Evolutionary conservation across 1,140 invertebrate genomes (phyloP).

Genomic region (Philopotamus ludificatus): DNA sequence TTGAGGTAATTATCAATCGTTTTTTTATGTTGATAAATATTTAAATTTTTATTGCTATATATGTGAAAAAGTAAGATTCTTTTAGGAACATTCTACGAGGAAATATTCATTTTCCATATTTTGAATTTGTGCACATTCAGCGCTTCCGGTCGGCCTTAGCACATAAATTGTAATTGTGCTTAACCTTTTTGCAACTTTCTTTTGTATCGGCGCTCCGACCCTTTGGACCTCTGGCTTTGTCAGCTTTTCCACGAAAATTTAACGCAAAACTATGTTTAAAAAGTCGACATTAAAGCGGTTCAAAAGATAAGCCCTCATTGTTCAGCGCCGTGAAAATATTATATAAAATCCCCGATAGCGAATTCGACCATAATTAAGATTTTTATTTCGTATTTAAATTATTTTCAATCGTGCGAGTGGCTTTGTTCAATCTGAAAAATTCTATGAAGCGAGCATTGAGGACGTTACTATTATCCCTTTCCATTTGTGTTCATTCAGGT

Average conservation of each 20-base stretch:
- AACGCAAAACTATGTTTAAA: not conserved
- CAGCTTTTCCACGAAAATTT: not conserved
- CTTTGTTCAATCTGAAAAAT: conserved; percentile 7
- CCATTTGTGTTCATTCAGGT: conserved; percentile 19
- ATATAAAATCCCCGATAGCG: not conserved
- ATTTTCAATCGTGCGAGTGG: not conserved
- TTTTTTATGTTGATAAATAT: too few species aligned
- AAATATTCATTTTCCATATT: too few species aligned
- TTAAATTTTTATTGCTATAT: too few species aligned
- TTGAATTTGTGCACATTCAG: too few species aligned
- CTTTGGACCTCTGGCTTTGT: not conserved
- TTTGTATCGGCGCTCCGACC: conserved; percentile 2
- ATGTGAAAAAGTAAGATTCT: too few species aligned
- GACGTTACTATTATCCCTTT: conserved; percentile 15
- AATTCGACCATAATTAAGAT: not conserved
- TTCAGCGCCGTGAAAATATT: not conserved
- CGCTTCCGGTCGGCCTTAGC: not conserved
- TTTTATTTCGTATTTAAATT: not conserved
- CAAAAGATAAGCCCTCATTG: conserved; percentile 1
- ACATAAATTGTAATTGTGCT: conserved; percentile 15
- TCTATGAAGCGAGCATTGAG: not conserved
- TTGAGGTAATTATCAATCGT: too few species aligned
- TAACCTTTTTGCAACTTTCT: conserved; percentile 13
- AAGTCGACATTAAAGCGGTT: conserved; percentile 10
- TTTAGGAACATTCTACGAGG: too few species aligned